Evolutionary conservation across 2,797 vertebrate genomes (phyloP), one percentile per base, ranked within the genome.

Genomic region (Brachyalestes nurse): DNA sequence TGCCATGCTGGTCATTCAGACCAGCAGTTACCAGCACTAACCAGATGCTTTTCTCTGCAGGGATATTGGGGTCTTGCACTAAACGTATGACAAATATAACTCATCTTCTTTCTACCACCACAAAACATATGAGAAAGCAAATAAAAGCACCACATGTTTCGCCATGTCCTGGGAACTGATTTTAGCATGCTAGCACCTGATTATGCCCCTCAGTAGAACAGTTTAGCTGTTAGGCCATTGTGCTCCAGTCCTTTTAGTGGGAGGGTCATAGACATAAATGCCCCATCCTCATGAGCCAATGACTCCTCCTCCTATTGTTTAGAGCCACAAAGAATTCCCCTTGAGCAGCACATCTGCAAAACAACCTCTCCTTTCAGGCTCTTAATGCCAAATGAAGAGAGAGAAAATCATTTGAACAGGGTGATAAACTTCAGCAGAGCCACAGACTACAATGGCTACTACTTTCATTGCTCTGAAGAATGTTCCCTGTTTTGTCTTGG

Each of bases 391-490:
- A 78, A 71, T 19, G 66, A 81, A 73, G 62, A 61, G 12, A 70
- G 42, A 51, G 47, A 14, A 51, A 75, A 73, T 21, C 79, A 78
- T 82, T 66, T 84, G 73, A 55, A 75, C 47, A 34, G 73, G 75
- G 69, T 81, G 87, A 90, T 85, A 78, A 82, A 78, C 58, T 72
- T 77, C 21, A 62, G 64, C 64, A 60, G 23, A n/a, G 14, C 13
- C 77, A 77, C 47, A 40, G 51, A 65, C 28, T 81, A 25, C 62
- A 80, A 69, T 85, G 71, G 55, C 75, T 53, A 86, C 88, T 87
- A 88, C 75, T 88, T 89, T 4, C 85, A 91, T 53, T 75, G 10
- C 47, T 75, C 87, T 83, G 77, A 86, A 78, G 79, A 86, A 51
- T 51, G 49, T 10, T 60, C 57, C 6, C 9, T 21, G 55, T 67